Evolutionary conservation across 2,888 invertebrate genomes (phyloP).

Genomic region (Campaea margaritaria): DNA sequence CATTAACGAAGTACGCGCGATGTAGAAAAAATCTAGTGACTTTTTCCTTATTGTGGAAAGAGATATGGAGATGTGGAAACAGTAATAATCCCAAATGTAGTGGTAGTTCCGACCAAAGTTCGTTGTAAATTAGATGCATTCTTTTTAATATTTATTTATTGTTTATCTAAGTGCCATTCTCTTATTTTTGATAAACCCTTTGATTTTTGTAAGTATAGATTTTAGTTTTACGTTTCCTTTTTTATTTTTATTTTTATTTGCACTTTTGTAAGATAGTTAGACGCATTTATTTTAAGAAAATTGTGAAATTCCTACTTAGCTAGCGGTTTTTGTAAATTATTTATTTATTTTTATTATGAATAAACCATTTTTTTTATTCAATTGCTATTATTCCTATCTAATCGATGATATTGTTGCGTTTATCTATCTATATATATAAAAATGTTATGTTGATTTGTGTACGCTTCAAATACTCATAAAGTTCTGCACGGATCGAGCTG

Average conservation of each 20-base stretch:
- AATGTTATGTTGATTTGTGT: no score
- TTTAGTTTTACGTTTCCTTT: slow-evolving; percentile 11
- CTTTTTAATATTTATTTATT: slow-evolving; percentile 52
- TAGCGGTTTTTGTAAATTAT: slow-evolving; percentile 60
- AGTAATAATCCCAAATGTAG: slow-evolving; percentile 72
- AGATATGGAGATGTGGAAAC: slow-evolving; percentile 36
- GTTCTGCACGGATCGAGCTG: no score
- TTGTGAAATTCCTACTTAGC: slow-evolving; percentile 63
- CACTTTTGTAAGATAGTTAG: slow-evolving; percentile 21
- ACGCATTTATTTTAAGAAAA: slow-evolving; percentile 33
- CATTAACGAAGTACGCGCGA: slow-evolving; percentile 70
- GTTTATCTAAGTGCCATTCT: slow-evolving; percentile 64
- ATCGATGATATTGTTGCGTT: background rate
- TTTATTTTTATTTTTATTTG: slow-evolving; percentile 12
- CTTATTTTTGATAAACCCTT: slow-evolving; percentile 33
- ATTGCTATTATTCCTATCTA: background rate
- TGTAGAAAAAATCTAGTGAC: slow-evolving; percentile 56
- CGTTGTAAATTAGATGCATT: slow-evolving; percentile 62
- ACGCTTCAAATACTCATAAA: no score
- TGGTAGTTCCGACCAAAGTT: slow-evolving; percentile 82
- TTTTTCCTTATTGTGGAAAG: slow-evolving; percentile 23
- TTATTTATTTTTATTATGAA: slow-evolving; percentile 37
- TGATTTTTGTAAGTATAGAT: slow-evolving; percentile 25
- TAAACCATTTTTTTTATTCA: slow-evolving; percentile 24
- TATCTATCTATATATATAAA: no score